phyloP scores from a whole-genome alignment of 2,113 vertebrate genomes.

The Dicrurus megarhynchus region DNA sequence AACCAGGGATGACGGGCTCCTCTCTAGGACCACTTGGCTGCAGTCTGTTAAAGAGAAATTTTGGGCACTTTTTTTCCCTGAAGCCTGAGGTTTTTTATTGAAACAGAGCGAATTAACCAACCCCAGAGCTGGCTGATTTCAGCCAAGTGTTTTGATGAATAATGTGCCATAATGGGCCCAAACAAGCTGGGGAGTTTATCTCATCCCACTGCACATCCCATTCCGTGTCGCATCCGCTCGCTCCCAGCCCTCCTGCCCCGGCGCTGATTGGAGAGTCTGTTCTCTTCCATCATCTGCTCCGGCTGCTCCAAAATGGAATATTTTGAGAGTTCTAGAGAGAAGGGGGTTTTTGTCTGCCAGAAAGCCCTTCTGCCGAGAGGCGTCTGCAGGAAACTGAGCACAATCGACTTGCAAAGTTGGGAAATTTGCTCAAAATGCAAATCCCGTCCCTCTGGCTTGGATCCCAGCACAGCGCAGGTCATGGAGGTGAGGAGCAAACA shows the following conservation, averaged over 20 bases:
- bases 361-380: neutral
- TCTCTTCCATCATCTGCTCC: conserved; percentile 21
- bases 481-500: neutral
- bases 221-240: neutral
- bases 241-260: conserved; percentile 13
- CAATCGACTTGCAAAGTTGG: neutral
- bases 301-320: conserved; percentile 18
- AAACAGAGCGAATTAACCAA: conserved; percentile 39
- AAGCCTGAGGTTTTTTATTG: neutral
- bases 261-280: conserved; percentile 27
- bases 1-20: neutral
- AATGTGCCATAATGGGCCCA: conserved; percentile 47
- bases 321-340: neutral
- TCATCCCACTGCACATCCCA: conserved; percentile 31
- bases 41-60: conserved; percentile 7
- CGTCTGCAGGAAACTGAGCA: conserved; percentile 1
- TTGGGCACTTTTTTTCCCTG: neutral
- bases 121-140: conserved; percentile 32
- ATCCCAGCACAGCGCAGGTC: neutral
- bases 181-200: conserved; percentile 40
- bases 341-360: neutral
- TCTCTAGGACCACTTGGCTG: neutral
- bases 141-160: conserved; percentile 62
- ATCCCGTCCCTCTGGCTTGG: neutral
- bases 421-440: neutral